Evolutionary conservation across 2,797 vertebrate species (phyloP), one percentile per base, ranked within the genome.

Genomic region (Chelmon rostratus): DNA sequence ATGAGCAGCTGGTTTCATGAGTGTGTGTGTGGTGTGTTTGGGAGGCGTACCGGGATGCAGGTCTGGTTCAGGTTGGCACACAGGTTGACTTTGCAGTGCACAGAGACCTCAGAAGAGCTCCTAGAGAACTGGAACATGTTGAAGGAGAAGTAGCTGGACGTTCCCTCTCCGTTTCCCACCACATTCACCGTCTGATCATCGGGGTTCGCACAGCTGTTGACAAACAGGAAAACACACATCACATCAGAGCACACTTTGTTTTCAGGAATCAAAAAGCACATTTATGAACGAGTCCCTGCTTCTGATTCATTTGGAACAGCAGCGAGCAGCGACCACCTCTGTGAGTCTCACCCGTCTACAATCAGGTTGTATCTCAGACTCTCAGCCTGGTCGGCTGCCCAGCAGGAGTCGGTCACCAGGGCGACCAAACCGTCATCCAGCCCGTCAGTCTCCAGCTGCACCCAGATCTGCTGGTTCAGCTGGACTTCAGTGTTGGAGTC

Each of bases 371-470:
- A 68, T 81, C 25, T 84, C 3, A 25, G 23, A 2, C 0, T 38
- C 1, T 11, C 38, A 1, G 5, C 2, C 23, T 74, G 3, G 1
- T 40, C 11, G 0, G 76, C 81, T 6, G 76, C 81, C 83, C 85
- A 89, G 76, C 88, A 87, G 52, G 83, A 84, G 8, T 87, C 64
- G n/a, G n/a, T n/a, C n/a, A n/a, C n/a, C n/a, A n/a, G n/a, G n/a
- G n/a, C n/a, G n/a, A n/a, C n/a, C n/a, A n/a, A n/a, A n/a, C n/a
- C n/a, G n/a, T n/a, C n/a, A n/a, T n/a, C n/a, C n/a, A n/a, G n/a
- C n/a, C n/a, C n/a, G n/a, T n/a, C n/a, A n/a, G n/a, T n/a, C n/a
- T n/a, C n/a, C n/a, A n/a, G n/a, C n/a, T n/a, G n/a, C n/a, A n/a
- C n/a, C n/a, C n/a, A n/a, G n/a, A n/a, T n/a, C n/a, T n/a, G n/a